Base-by-base conservation (phyloP, 2,888 invertebrate species). In the Rhodophaea formosa region DNA sequence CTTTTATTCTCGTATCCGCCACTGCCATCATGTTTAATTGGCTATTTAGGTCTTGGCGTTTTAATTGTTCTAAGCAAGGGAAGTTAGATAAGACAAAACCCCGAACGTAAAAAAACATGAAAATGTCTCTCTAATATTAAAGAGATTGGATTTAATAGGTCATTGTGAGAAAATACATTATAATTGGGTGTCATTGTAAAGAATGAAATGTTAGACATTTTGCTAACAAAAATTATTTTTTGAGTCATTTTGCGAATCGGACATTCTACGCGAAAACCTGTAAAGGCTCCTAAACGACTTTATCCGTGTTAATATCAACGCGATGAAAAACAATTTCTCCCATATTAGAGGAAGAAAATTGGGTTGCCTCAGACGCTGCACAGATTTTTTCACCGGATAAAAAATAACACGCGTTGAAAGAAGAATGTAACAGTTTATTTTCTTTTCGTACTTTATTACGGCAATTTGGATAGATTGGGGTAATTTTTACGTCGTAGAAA, bases 261-360 rank as follows among this genome's bases (percentile, higher is more conserved):
- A 3, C 12, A 39, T 39, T n/a, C 39, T 39, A 12, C 39, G n/a
- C 12, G 12, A 12, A n/a, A 39, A 39, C 39, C 39, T 62, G 65
- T 59, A 66, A 65, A 58, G 47, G 58, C 57, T 58, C 30, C 60
- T 61, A 62, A 69, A 71, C 61, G 62, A 72, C 64, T 68, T 72
- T 66, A 72, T 69, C 69, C 61, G 54, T 60, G 67, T 62, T 76
- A 76, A 77, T 74, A 72, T 71, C 71, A 66, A 67, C 65, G 71
- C 68, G 65, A 68, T 70, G 59, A 70, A 78, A 79, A 79, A 79
- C 77, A 80, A 80, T 80, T 79, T 79, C 74, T 65, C 65, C 67
- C 73, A 71, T 73, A 77, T 79, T 81, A 76, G 69, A 67, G 60
- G 62, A 61, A 62, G 69, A 67, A 70, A 77, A 78, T 73, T 72